Conservation (phyloP, 2,888 invertebrate species). For the Drosophila sordidapex region DNA sequence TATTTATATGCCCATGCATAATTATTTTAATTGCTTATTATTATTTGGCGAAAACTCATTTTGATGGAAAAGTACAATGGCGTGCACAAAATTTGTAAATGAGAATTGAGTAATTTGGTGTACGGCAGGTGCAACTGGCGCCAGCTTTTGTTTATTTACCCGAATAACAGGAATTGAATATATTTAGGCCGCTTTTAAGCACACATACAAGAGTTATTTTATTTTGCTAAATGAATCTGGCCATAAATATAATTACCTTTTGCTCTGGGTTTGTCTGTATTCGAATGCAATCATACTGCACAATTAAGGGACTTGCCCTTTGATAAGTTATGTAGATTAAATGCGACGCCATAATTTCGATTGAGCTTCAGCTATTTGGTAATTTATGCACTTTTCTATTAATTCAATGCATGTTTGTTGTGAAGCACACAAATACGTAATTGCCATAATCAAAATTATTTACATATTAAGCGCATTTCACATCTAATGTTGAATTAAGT, state of each 20-base stretch:
- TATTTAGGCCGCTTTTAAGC: slow-evolving; percentile 29
- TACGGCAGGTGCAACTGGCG: slow-evolving; percentile 16
- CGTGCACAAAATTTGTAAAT: slow-evolving; percentile 51
- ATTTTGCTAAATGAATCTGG: slow-evolving; percentile 15
- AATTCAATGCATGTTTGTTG: slow-evolving; percentile 29
- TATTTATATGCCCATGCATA: slow-evolving; percentile 22
- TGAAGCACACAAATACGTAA: slow-evolving; percentile 13
- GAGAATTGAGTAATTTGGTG: slow-evolving; percentile 36
- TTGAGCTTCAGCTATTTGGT: slow-evolving; percentile 36
- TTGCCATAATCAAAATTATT: slow-evolving; percentile 6
- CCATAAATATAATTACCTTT: slow-evolving; percentile 50
- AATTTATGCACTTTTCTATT: slow-evolving; percentile 39
- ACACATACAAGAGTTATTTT: slow-evolving; percentile 27
- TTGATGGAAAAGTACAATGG: slow-evolving; percentile 29
- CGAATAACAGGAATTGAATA: slow-evolving; percentile 49
- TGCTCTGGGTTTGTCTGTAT: slow-evolving; percentile 9
- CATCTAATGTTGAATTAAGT: slow-evolving; percentile 2
- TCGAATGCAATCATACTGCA: slow-evolving; percentile 39
- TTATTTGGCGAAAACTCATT: slow-evolving; percentile 36
- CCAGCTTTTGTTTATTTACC: slow-evolving; percentile 49
- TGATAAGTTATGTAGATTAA: slow-evolving; percentile 74
- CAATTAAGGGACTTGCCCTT: slow-evolving; percentile 59
- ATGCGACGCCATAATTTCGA: slow-evolving; percentile 40
- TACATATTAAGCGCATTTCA: neutral
- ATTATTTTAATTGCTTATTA: slow-evolving; percentile 55